Percentiles rank a stretch among this genome's conserved stretches.
Conservation (phyloP, 2,888 invertebrate species). For the Cepaea hortensis region DNA sequence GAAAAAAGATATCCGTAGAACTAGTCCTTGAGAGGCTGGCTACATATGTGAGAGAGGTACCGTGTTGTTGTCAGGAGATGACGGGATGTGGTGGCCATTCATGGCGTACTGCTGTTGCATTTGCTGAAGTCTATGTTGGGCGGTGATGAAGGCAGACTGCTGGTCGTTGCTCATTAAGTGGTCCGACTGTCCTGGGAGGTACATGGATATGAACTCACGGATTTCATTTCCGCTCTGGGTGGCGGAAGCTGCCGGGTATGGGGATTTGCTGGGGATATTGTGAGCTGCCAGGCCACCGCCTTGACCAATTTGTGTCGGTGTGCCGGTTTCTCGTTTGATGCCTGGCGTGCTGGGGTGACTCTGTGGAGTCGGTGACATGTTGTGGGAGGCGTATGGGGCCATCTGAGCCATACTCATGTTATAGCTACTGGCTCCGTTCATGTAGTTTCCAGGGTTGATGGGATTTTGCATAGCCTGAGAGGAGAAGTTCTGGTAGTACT, state of each 20-base stretch:
- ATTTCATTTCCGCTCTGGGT: slow-evolving; percentile 78
- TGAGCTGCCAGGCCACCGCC: slow-evolving; percentile 70
- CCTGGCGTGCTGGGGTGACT: slow-evolving; percentile 56
- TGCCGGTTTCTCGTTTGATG: slow-evolving; percentile 67
- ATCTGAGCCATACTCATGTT: slow-evolving; percentile 75
- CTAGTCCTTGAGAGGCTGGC: slow-evolving; percentile 62
- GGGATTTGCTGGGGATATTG: slow-evolving; percentile 44
- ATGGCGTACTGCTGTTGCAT: slow-evolving; percentile 68
- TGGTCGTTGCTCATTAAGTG: slow-evolving; percentile 79
- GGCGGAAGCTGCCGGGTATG: slow-evolving; percentile 39
- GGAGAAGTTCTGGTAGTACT: slow-evolving; percentile 83
- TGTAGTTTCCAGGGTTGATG: slow-evolving; percentile 80
- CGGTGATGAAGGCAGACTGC: slow-evolving; percentile 58
- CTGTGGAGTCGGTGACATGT: slow-evolving; percentile 50
- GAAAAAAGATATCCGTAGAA: background rate
- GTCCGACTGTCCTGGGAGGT: slow-evolving; percentile 78
- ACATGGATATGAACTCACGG: slow-evolving; percentile 86
- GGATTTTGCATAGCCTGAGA: slow-evolving; percentile 67
- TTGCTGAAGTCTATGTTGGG: slow-evolving; percentile 66
- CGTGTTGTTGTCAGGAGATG: slow-evolving; percentile 79
- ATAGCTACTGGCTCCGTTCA: slow-evolving; percentile 84
- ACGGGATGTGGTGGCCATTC: slow-evolving; percentile 77
- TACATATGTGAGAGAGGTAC: slow-evolving; percentile 83
- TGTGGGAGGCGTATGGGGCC: slow-evolving; percentile 65
- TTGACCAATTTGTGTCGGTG: slow-evolving; percentile 73